phyloP scores from a whole-genome alignment of 1,140 invertebrate genomes.

The Ceratina australensis region DNA sequence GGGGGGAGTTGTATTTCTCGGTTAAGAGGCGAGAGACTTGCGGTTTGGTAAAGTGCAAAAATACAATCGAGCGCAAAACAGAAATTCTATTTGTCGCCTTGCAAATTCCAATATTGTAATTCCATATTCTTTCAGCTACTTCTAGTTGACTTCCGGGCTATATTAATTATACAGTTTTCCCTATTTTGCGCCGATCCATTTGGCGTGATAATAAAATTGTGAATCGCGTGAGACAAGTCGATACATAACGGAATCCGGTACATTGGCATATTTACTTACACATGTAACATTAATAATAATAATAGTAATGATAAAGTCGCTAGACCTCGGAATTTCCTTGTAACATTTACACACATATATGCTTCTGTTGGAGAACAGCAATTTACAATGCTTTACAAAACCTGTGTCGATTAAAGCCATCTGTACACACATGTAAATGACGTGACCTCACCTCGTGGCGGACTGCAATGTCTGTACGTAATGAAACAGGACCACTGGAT shows the following conservation, averaged over 20 bases:
- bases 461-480: conserved; percentile 35
- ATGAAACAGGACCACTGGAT: conserved; percentile 37
- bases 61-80: too few species aligned
- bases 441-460: conserved; percentile 21
- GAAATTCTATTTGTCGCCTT: too few species aligned
- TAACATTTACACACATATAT: conserved; percentile 55
- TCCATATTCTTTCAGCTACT: neutral
- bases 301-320: conserved; percentile 4
- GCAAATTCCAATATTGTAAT: neutral
- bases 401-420: conserved; percentile 48
- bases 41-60: too few species aligned
- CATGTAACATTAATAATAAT: conserved; percentile 23
- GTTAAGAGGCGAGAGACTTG: too few species aligned
- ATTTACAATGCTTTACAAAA: conserved; percentile 60
- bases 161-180: conserved; percentile 28
- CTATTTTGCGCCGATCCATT: conserved; percentile 49
- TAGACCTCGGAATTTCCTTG: conserved; percentile 40
- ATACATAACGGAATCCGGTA: conserved; percentile 49
- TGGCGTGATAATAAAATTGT: conserved; percentile 11
- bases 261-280: conserved; percentile 51
- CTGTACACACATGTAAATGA: conserved; percentile 37
- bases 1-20: too few species aligned
- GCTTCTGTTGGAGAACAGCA: conserved; percentile 23
- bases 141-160: neutral
- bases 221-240: conserved; percentile 39